Percentiles rank a stretch among this genome's conserved stretches.
Conservation (phyloP, 1,140 invertebrate species). For the Lasioglossum albipes region DNA sequence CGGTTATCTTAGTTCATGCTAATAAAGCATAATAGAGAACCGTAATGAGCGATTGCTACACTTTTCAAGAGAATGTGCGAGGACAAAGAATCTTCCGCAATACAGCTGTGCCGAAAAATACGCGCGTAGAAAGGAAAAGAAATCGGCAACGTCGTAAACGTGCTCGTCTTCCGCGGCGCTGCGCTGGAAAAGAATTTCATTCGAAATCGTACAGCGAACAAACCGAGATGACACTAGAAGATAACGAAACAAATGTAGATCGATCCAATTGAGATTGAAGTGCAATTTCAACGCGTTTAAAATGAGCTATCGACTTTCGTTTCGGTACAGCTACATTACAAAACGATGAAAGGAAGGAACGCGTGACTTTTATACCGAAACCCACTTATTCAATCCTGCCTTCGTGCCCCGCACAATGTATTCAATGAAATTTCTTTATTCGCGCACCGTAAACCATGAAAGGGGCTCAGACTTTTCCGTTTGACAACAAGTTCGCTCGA, state of each 20-base stretch:
- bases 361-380: conserved; percentile 17
- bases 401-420: background rate
- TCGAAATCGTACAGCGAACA: conserved; percentile 26
- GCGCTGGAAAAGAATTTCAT: conserved; percentile 7
- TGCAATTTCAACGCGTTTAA: conserved; percentile 1
- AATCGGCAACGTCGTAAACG: conserved; percentile 16
- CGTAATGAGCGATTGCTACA: conserved; percentile 23
- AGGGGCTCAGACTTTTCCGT: background rate
- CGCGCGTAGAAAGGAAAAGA: conserved; percentile 1
- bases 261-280: too few relatives aligned
- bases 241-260: conserved; percentile 29
- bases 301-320: conserved; percentile 1
- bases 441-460: conserved; percentile 24
- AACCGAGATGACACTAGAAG: conserved; percentile 18
- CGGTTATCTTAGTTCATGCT: background rate
- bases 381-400: background rate
- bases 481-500: background rate
- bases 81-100: conserved; percentile 34
- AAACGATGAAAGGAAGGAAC: background rate
- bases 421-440: conserved; percentile 32
- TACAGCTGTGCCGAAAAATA: conserved; percentile 18
- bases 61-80: conserved; percentile 4
- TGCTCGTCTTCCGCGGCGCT: too few relatives aligned
- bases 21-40: conserved; percentile 11
- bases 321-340: background rate